Evolutionary conservation across 2,113 vertebrate genomes (phyloP), one percentile per base, ranked within the genome.

Genomic region (Onychostoma macrolepis): DNA sequence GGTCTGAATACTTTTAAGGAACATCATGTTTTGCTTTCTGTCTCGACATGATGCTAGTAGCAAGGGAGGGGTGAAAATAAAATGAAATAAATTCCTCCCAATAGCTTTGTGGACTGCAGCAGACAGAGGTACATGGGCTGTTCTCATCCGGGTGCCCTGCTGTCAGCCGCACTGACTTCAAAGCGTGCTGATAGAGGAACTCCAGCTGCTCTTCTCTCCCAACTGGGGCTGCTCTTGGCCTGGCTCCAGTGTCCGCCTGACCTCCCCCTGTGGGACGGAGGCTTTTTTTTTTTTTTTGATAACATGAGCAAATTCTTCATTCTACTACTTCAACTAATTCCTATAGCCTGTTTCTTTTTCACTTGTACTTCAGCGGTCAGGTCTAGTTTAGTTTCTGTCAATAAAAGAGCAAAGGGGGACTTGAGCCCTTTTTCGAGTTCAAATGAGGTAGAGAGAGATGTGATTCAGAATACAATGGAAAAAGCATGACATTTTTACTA

Each of bases 391-490:
- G 87, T 93, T 94, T 93, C 92, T 78, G 89, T 90, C 92, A 93
- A 95, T 95, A 94, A 94, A 94, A 86, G 91, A 93, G 92, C 84
- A 84, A 90, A 90, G 91, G 92, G 91, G 91, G 92, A 92, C 94
- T 94, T 91, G 91, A 94, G 93, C 90, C 67, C 33, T 71, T 71
- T 93, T 93, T 93, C 88, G 90, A 89, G 89, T 89, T 72, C 36
- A 87, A 92, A 91, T 88, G 83, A 89, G 92, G 85, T 92, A 88
- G 56, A 19, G 91, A 90, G 91, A 93, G 91, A 91, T 92, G 92
- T 93, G 93, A 93, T 93, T 92, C 84, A 24, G 85, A 92, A 91
- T 91, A 92, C 91, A 91, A 91, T 85, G 86, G 89, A 58, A 91
- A 81, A 91, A 91, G 43, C 87, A 81, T 87, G 89, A 89, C 69